These are phyloP conservation scores for Platorchestia sp. DNA, from an alignment of 1,140 invertebrate species.

Conservation along the genomic window DNA sequence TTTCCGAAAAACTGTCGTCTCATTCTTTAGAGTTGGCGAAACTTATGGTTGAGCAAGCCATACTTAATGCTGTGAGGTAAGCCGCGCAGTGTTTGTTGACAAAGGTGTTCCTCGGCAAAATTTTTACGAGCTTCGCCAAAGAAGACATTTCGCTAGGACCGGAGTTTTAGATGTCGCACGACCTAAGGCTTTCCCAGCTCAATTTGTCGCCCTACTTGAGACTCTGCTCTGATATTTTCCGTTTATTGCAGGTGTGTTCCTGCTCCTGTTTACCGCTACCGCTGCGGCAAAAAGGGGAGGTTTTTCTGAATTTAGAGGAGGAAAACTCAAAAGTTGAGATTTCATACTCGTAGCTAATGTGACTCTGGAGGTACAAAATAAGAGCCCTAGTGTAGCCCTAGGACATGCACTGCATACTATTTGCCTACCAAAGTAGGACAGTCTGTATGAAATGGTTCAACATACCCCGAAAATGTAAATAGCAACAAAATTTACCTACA, in stretches of 20 bases:
- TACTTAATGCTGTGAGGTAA: constrained; percentile 23
- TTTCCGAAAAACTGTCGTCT: neutral
- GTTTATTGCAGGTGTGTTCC: neutral
- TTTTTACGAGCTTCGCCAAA: constrained; percentile 26
- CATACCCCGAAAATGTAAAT: neutral
- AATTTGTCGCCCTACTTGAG: neutral
- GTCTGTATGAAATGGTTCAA: neutral
- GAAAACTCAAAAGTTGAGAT: neutral
- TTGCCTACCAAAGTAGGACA: neutral
- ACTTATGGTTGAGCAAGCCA: neutral
- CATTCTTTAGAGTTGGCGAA: neutral
- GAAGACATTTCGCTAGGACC: neutral
- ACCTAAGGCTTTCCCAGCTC: neutral
- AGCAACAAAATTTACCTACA: neutral
- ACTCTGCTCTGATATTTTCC: neutral
- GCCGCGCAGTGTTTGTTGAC: neutral
- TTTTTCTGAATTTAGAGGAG: neutral
- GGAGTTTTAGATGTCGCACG: neutral
- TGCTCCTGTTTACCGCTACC: neutral
- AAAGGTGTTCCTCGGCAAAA: constrained; percentile 6
- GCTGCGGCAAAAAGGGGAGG: neutral
- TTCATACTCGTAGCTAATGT: neutral
- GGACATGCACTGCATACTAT: neutral
- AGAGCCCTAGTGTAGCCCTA: neutral
- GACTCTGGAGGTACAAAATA: neutral